Conservation (phyloP, 2,888 invertebrate genomes). For the Empis livida region DNA sequence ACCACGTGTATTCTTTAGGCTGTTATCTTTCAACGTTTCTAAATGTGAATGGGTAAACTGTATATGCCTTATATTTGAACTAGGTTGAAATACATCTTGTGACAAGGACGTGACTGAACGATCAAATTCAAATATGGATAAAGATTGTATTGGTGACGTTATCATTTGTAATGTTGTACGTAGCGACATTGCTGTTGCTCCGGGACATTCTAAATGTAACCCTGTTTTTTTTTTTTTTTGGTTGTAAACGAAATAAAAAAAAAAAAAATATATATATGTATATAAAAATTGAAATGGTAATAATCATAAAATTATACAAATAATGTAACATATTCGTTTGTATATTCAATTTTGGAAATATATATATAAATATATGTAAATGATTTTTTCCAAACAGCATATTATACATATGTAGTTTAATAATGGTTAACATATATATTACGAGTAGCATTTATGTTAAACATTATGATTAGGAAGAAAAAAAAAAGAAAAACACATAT, state of each 20-base stretch:
- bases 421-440: neutral
- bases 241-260: neutral
- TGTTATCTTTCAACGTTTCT: constrained; percentile 59
- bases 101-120: constrained; percentile 62
- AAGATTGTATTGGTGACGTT: constrained; percentile 60
- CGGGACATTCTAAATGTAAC: constrained; percentile 78
- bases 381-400: no score
- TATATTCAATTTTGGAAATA: no score
- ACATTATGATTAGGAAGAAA: no score
- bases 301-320: neutral
- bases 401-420: no score
- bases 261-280: no score
- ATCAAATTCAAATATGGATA: constrained; percentile 82
- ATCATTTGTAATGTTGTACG: constrained; percentile 59
- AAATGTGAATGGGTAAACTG: constrained; percentile 67
- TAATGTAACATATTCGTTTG: no score
- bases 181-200: constrained; percentile 61
- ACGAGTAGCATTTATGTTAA: neutral
- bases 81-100: constrained; percentile 58
- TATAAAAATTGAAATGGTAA: constrained; percentile 2
- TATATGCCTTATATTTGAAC: constrained; percentile 53
- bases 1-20: constrained; percentile 55
- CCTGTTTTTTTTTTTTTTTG: constrained; percentile 34
- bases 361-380: no score
- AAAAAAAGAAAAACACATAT: no score